Base-by-base conservation (phyloP, 2,888 invertebrate genomes). In the Galerucella pusilla region DNA sequence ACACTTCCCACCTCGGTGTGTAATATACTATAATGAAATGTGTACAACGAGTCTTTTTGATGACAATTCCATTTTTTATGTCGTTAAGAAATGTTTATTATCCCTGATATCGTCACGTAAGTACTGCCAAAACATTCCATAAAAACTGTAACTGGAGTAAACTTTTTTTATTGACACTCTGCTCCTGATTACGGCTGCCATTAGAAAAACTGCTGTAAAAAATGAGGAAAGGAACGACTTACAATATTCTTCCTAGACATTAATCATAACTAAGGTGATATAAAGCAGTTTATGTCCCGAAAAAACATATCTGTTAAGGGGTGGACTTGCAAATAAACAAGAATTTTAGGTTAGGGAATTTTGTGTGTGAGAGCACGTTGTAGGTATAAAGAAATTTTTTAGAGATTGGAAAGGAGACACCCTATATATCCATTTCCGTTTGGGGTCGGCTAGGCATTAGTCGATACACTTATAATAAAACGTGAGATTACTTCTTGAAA, bases 141-240 rank as follows among this genome's bases (percentile, higher is more conserved):
- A 54, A 68, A n/a, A 60, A 46, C n/a, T n/a, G 60, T 45, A 49
- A 14, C n/a, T 60, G 60, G 25, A 1, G 49, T 69, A 69, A 68
- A 68, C n/a, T 42, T 68, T 68, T 68, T 73, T 73, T 73, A 73
- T 73, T 73, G 73, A 57, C 42, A 49, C 68, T 68, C 45, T 45
- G 63, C 42, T 61, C 45, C 61, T 64, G 45, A 64, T 73, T 68
- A 73, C 46, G 42, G 73, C 67, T 20, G 42, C 64, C 14, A 73
- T 73, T 59, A 73, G n/a, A 68, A 68, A 57, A 65, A 65, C 54
- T 14, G 73, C 68, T 49, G 54, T 65, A 35, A 61, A 73, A 64
- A 68, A 68, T 64, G 12, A 11, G 49, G 25, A 61, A 12, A 46
- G 45, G 14, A 69, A 69, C 25, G 25, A 49, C 61, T 46, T 60